Base-by-base conservation (phyloP, 2,888 invertebrate species). In the Acrobasis consociella region DNA sequence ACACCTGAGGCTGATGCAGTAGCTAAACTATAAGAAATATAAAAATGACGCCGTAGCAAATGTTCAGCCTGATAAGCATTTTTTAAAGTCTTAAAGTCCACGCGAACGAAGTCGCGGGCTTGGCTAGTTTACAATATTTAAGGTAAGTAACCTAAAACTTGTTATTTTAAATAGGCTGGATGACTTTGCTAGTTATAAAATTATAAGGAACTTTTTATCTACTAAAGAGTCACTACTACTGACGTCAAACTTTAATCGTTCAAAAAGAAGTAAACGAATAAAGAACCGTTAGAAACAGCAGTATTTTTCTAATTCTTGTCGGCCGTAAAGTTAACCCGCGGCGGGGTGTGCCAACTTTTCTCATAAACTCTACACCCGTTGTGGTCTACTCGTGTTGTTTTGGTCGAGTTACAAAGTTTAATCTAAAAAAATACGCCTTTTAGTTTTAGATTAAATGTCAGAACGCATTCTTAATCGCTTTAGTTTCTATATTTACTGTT, bases 251-350 rank as follows among this genome's bases (percentile, higher is more conserved):
- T 46, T 46, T 13, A n/a, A 46, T 46, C 2, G 46, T n/a, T 10
- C 7, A 42, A 42, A 42, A 46, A 46, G 46, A 13, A 3, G n/a
- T 1, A 42, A 7, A 52, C 22, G 15, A 5, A 39, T 55, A 55
- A 39, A 39, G 31, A 31, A 63, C 58, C 38, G 59, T 64, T 62
- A 55, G 56, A 37, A 64, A 60, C 51, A 50, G 63, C 37, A 60
- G 13, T 69, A 63, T 67, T 53, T 65, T 62, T 67, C 65, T 62
- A 65, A 64, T 69, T 67, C 62, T 56, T 61, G 62, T 67, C 69
- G 53, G 64, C 59, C 61, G 55, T 65, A 62, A 66, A 69, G 61
- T 71, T 65, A 49, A 16, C 51, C 49, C 63, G 65, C 64, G 62
- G 65, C 56, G 51, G 49, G 37, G 13, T 46, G 56, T 42, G 53